phyloP scores from a whole-genome alignment of 1,140 invertebrate species.

The Xylocopa sonorina region DNA sequence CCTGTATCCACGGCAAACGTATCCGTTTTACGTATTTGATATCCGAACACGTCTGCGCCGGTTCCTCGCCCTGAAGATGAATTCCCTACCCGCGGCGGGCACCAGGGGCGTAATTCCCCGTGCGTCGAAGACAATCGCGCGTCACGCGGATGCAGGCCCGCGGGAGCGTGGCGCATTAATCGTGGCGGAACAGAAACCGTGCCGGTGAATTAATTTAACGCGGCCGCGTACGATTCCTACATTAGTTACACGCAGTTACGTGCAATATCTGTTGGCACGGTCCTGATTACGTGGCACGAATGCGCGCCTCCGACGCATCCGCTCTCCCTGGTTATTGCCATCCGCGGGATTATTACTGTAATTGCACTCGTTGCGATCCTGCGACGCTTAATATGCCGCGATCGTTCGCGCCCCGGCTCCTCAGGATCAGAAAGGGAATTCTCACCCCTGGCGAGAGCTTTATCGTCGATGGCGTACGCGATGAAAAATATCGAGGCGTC shows the following conservation, averaged over 20 bases:
- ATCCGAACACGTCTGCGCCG: not conserved
- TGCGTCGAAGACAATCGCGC: conserved; percentile 11
- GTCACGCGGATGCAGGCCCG: conserved; percentile 3
- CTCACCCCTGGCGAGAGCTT: not conserved
- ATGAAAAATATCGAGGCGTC: not conserved
- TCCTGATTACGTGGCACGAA: conserved; percentile 61
- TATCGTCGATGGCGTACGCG: not conserved
- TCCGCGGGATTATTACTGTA: conserved; percentile 57
- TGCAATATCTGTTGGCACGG: conserved; percentile 61
- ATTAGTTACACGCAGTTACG: conserved; percentile 67
- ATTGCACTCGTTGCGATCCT: conserved; percentile 59
- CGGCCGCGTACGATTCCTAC: conserved; percentile 52
- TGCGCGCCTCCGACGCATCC: conserved; percentile 54
- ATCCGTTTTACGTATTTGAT: not conserved
- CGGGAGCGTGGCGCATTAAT: conserved; percentile 58
- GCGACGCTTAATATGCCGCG: conserved; percentile 36
- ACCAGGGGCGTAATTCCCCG: not conserved
- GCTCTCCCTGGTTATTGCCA: conserved; percentile 56
- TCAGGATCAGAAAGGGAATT: not conserved
- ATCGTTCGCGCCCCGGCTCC: not conserved
- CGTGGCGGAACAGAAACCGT: conserved; percentile 56
- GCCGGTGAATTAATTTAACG: conserved; percentile 63
- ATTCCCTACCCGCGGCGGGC: not conserved
- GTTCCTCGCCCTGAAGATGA: not conserved
- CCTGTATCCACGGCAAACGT: not conserved